Conservation (phyloP, 2,797 vertebrate species). For the Emys orbicularis region DNA sequence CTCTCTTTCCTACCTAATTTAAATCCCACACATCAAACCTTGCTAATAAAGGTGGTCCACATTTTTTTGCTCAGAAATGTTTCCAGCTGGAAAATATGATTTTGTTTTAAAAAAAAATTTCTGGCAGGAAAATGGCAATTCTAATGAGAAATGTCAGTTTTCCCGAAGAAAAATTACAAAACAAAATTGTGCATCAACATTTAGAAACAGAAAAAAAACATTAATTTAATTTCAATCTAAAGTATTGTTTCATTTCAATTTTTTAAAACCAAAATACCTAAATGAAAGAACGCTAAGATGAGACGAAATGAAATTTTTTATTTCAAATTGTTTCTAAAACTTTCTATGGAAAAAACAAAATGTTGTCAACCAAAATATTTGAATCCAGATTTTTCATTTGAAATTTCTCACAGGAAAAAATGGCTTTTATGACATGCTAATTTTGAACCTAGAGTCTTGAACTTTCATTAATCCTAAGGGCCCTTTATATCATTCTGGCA, state of each 20-base stretch:
- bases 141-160: no score
- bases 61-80: neutral
- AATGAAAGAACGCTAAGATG: neutral
- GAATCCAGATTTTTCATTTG: neutral
- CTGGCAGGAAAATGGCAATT: no score
- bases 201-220: no score
- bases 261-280: no score
- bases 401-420: neutral
- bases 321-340: neutral
- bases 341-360: neutral
- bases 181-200: no score
- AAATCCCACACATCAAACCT: neutral
- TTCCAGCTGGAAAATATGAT: neutral
- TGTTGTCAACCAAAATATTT: neutral
- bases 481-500: neutral
- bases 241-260: no score
- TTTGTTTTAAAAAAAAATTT: neutral
- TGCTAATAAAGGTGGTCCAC: neutral
- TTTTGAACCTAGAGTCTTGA: neutral
- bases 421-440: neutral
- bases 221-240: no score
- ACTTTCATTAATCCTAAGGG: neutral
- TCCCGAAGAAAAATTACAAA: no score
- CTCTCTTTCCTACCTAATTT: no score
- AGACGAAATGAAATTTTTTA: neutral